Conservation (phyloP, 1,140 invertebrate genomes). For the Trichonephila clavata region DNA sequence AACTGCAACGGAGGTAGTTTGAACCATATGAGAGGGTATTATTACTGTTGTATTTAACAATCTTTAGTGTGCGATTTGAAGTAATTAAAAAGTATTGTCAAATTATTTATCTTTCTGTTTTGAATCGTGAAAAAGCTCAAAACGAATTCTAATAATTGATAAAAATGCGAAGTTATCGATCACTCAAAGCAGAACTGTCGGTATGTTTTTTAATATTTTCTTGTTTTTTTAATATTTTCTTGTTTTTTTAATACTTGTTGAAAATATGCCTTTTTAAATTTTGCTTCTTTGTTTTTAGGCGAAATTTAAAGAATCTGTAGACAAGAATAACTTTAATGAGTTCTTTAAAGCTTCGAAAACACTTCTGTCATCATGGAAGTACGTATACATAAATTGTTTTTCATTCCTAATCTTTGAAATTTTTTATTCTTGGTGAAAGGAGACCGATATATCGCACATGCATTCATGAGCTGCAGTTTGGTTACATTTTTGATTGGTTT, state of each 20-base stretch:
- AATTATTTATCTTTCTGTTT: no score
- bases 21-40: no score
- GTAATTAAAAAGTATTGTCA: no score
- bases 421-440: no score
- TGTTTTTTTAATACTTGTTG: background rate
- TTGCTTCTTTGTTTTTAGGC: constrained; percentile 5
- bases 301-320: constrained; percentile 32
- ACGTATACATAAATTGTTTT: background rate
- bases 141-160: background rate
- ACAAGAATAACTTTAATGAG: constrained; percentile 44
- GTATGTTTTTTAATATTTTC: background rate
- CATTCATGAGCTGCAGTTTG: no score
- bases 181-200: background rate
- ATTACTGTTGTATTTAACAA: no score
- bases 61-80: no score
- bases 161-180: background rate
- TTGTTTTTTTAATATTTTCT: no score
- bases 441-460: no score
- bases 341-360: constrained; percentile 32
- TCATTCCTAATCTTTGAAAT: background rate
- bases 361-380: constrained; percentile 27
- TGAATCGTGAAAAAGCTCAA: background rate
- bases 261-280: background rate
- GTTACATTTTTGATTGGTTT: no score
- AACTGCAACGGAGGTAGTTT: no score